Base-by-base conservation (phyloP, 2,113 vertebrate genomes). In the Pungitius pungitius region DNA sequence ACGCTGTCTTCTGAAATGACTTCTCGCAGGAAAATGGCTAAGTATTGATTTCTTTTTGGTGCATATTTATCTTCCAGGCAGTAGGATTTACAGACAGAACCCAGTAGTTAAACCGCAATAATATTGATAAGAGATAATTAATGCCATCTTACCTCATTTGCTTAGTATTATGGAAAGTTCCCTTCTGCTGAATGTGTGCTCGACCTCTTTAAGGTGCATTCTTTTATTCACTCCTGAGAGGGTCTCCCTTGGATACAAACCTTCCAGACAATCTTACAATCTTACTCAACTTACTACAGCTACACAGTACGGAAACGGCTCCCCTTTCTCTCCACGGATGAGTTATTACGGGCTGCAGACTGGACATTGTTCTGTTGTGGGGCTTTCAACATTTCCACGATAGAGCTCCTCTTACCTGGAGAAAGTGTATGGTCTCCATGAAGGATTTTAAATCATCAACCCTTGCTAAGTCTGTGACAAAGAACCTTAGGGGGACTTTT, bases 31-130 rank as follows among this genome's bases (percentile, higher is more conserved):
- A 33, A 51, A 43, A 27, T 15, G 49, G 42, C 26, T 78, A 20
- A 59, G 66, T 55, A 77, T 77, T 69, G 39, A 69, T 42, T 37
- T 35, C 8, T 3, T 26, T 35, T 45, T 47, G 24, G n/a, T 67
- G 40, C 51, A 30, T 58, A 17, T 58, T 27, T 35, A 24, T 62
- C 40, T 62, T 39, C 30, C 14, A 45, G 8, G 11, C n/a, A 22
- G 9, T 43, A 11, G 9, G 20, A 47, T 27, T 22, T 30, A 55
- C 26, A 55, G 9, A 39, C 8, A 22, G 24, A 58, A 45, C 39
- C 8, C 63, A 57, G 40, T 0, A 0, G 59, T 45, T 59, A 54
- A 0, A 14, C 12, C 18, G 54, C 17, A 2, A 52, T 27, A 30
- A 17, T 17, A 17, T 30, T 55, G 14, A 27, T 35, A 27, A 27